Evolutionary conservation across 2,113 vertebrate species (phyloP), one percentile per base, ranked within the genome.

Genomic region (Salvelinus fontinalis): DNA sequence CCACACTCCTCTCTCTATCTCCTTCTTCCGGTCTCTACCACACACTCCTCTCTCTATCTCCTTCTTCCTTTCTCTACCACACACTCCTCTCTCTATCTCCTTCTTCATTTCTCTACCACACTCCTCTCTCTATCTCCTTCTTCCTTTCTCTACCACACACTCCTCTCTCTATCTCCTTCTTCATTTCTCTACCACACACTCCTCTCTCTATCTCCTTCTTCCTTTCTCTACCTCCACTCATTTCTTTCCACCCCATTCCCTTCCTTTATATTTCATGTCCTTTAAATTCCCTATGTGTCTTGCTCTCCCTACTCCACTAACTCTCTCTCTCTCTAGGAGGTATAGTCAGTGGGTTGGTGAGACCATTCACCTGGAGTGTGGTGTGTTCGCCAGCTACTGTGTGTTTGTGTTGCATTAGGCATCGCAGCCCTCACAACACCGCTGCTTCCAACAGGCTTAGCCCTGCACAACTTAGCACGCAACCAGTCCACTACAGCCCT

Each of bases 361-460:
- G 80, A 75, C 83, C 78, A 79, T 85, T 90, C 88, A 87, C 88
- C 87, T 90, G 89, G 83, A 84, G 84, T 22, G 70, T n/a, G 81
- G 68, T 66, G 85, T 66, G 54, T 77, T 80, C 12, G 54, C 74
- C 77, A 75, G 84, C 84, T 26, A 75, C 74, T 39, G 80, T 54
- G 78, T 92, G 89, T 92, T 88, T 90, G 84, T 86, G 88, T 90
- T 91, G 88, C 77, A 86, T 90, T 89, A 88, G 80, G 69, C 72
- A 75, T 82, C 14, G 73, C 84, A 86, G 89, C 80, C 85, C 86
- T 87, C 86, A 79, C 89, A 89, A 83, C 89, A 85, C 87, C 74
- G 68, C 89, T 82, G 89, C 89, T 89, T 91, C 89, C 86, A 90
- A 66, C 22, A 73, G 90, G 88, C 86, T 92, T 90, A 89, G 83